Base-by-base conservation (phyloP, 2,888 invertebrate genomes). In the Heliothis peltigera region DNA sequence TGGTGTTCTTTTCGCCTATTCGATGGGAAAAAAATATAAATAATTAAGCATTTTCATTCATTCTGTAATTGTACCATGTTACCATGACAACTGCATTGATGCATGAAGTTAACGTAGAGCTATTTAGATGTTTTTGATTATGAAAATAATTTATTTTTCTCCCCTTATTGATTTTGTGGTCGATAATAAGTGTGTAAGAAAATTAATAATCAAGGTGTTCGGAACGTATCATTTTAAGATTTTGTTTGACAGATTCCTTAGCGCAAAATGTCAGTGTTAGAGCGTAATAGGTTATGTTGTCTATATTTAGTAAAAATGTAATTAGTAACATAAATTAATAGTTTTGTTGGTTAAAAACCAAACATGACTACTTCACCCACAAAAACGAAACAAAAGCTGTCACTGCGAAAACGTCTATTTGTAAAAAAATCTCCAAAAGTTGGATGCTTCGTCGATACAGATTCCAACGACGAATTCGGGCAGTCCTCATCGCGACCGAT, bases 381-480 rank as follows among this genome's bases (percentile, higher is more conserved):
- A 62, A 93, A 91, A 86, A 77, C 90, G 78, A 95, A 95, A 84
- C 95, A 95, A 80, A 95, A 95, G 81, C 85, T 95, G 70, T 95
- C 95, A 67, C 84, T 95, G 77, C 91, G 95, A 42, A 95, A 95
- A 82, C 90, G 95, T 53, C 79, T 95, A 66, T 93, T 95, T 78
- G 95, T 95, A 59, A 95, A 95, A 83, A 95, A 95, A 80, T 95
- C 95, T 5, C 95, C 95, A 39, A 95, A 94, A 92, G 95, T 95
- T 79, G 95, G 95, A 65, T 95, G 95, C 86, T 92, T 91, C 88
- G 91, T 94, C 68, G 95, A 95, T 83, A 90, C 93, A 57, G 95
- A 94, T 85, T 95, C 94, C 35, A 92, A 92, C 75, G 94, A 94
- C 75, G 95, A 94, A 87, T 91, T 90, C 64, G 84, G 82, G 66